A percentile compares a stretch with the other conserved stretches of the same genome.
phyloP scores from a whole-genome alignment of 2,113 vertebrate species.

The Tautogolabrus adspersus region DNA sequence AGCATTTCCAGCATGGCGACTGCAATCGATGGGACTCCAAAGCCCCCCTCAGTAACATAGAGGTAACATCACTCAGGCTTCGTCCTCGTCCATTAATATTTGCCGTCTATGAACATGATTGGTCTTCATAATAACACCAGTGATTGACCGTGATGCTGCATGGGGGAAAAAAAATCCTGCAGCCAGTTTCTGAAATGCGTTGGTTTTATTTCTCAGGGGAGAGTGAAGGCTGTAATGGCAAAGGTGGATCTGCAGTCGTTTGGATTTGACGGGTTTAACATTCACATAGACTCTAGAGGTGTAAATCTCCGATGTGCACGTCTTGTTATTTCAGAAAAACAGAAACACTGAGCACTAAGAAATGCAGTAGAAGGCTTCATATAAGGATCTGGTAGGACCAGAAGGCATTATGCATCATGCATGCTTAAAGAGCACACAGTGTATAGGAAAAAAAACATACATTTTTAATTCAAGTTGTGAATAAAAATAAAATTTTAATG shows the following conservation, averaged over 20 bases:
- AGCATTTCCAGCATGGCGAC: too few relatives aligned
- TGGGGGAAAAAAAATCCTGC: background rate
- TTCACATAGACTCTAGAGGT: background rate
- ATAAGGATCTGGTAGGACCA: background rate
- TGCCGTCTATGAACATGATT: too few relatives aligned
- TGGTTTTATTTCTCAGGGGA: background rate
- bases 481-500: constrained; percentile 56
- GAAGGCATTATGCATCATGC: constrained; percentile 12
- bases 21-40: too few relatives aligned
- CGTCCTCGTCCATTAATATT: too few relatives aligned
- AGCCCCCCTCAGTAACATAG: too few relatives aligned
- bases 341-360: background rate
- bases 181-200: background rate
- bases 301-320: background rate
- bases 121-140: background rate
- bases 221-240: background rate
- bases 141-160: background rate
- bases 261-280: background rate
- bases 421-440: constrained; percentile 1
- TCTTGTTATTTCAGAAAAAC: background rate
- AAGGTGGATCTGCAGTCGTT: background rate
- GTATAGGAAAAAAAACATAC: constrained; percentile 23
- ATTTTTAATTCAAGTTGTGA: constrained; percentile 60
- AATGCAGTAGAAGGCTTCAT: background rate
- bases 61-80: too few relatives aligned